Evolutionary conservation across 1,140 invertebrate genomes (phyloP).

Genomic region (Drosophila tropicalis): DNA sequence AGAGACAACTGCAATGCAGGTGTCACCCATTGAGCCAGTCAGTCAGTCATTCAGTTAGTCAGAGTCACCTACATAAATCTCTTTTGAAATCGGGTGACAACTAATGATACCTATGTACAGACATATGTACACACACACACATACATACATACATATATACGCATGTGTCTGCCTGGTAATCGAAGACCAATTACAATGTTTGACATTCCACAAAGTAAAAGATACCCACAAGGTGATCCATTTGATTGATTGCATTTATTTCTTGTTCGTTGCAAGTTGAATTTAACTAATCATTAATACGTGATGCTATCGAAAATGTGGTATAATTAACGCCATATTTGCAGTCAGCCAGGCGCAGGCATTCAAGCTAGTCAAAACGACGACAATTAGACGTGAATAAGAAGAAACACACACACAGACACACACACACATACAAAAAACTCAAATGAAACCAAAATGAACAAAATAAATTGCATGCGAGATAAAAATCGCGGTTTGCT

Average conservation of each 20-base stretch:
- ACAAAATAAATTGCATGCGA: constrained; percentile 73
- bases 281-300: constrained; percentile 74
- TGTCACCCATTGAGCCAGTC: constrained; percentile 41
- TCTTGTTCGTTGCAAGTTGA: constrained; percentile 11
- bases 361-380: constrained; percentile 33
- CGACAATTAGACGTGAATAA: constrained; percentile 60
- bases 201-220: constrained; percentile 65
- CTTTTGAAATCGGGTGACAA: constrained; percentile 39
- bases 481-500: constrained; percentile 65
- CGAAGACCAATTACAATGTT: constrained; percentile 73
- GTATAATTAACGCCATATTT: constrained; percentile 80
- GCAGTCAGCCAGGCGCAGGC: constrained; percentile 16
- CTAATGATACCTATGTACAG: neutral
- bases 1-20: constrained; percentile 40
- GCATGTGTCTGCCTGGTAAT: constrained; percentile 36
- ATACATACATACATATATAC: constrained; percentile 28
- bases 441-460: constrained; percentile 23
- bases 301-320: constrained; percentile 78
- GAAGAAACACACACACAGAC: constrained; percentile 45
- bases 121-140: constrained; percentile 15
- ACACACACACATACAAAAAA: neutral
- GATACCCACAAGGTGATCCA: constrained; percentile 52
- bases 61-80: constrained; percentile 61
- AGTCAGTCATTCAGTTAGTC: neutral
- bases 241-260: constrained; percentile 71